Evolutionary conservation across 2,113 vertebrate genomes (phyloP).

Genomic region (Poecile atricapillus): DNA sequence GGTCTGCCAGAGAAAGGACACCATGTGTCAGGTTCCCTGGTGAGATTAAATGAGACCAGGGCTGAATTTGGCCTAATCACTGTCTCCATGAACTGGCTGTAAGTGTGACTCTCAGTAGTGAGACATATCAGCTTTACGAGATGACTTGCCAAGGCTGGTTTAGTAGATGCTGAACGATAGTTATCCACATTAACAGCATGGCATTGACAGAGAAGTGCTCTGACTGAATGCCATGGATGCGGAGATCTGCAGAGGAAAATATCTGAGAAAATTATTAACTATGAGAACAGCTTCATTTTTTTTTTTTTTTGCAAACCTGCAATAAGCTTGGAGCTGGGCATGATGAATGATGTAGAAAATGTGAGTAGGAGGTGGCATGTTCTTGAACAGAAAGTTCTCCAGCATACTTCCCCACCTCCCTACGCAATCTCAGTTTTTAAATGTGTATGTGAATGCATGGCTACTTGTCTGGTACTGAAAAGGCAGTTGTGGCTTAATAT

Average conservation of each 20-base stretch:
- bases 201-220: not conserved
- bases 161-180: not conserved
- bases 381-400: constrained; percentile 57
- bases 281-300: not conserved
- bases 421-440: constrained; percentile 3
- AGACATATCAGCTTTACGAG: not conserved
- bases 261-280: constrained; percentile 11
- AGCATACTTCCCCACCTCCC: constrained; percentile 42
- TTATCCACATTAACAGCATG: not conserved
- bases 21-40: not conserved
- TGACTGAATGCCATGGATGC: not conserved
- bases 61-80: not conserved
- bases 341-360: constrained; percentile 32
- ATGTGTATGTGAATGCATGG: not conserved
- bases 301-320: not conserved
- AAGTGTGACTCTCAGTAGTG: not conserved
- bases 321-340: not conserved
- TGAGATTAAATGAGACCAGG: not conserved
- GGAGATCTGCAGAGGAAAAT: not conserved
- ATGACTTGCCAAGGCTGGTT: not conserved
- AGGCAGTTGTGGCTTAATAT: constrained; percentile 20
- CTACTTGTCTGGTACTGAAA: not conserved
- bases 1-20: not conserved
- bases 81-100: not conserved
- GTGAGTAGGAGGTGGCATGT: constrained; percentile 54